These are phyloP conservation scores for Brevimyrus niger DNA, from an alignment of 2,113 vertebrate species.

Conservation along the genomic window DNA sequence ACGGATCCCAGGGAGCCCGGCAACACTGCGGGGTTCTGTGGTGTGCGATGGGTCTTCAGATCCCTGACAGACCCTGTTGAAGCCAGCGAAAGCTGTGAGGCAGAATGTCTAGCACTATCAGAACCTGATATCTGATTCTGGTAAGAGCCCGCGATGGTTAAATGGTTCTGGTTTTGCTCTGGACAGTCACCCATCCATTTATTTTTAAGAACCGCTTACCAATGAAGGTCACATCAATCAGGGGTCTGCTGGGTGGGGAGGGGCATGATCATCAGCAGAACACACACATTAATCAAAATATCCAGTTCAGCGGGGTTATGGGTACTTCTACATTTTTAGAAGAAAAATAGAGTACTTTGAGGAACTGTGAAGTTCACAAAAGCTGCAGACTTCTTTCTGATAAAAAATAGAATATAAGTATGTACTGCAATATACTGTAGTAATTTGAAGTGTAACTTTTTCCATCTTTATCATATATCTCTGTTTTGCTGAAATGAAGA, in stretches of 20 bases:
- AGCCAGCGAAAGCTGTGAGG: not conserved
- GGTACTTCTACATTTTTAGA: not conserved
- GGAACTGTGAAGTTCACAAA: not conserved
- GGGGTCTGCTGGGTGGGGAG: not conserved
- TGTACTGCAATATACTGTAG: not conserved
- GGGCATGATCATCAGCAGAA: not conserved
- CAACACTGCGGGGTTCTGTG: not conserved
- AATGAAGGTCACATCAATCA: not conserved
- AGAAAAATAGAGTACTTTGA: not conserved
- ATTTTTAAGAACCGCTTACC: not conserved
- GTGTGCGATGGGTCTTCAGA: not conserved
- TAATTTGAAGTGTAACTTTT: not conserved
- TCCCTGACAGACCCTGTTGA: not conserved
- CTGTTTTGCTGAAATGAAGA: not conserved
- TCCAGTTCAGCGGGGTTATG: not conserved
- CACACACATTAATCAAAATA: not conserved
- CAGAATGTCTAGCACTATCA: not conserved
- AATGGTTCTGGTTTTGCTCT: not conserved
- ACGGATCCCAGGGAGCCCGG: not conserved
- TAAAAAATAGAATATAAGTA: not conserved
- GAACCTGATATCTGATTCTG: not conserved
- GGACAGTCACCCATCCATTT: not conserved
- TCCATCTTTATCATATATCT: not conserved
- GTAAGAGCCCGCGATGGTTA: not conserved
- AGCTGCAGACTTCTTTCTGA: not conserved